A percentile compares a stretch with the other conserved stretches of the same genome.
Evolutionary conservation across 2,888 invertebrate species (phyloP).

Genomic region (Ophion costatus): DNA sequence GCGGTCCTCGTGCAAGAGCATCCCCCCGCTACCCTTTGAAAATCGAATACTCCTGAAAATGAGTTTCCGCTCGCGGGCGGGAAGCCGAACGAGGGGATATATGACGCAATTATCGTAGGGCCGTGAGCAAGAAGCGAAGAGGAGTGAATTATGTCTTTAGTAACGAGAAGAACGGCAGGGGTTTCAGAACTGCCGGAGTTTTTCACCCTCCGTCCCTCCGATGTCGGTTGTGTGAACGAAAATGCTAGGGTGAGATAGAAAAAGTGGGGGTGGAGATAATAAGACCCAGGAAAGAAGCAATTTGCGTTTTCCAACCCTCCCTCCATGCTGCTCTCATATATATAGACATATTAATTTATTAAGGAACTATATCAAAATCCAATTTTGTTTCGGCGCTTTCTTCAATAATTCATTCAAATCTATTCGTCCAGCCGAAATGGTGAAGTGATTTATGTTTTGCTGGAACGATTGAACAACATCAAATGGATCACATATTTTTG

Average conservation of each 20-base stretch:
- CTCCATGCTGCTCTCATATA: slow-evolving; percentile 1
- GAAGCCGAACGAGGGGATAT: neutral
- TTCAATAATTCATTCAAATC: no score
- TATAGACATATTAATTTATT: neutral
- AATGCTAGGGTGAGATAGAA: neutral
- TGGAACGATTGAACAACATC: neutral
- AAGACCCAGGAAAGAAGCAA: slow-evolving; percentile 39
- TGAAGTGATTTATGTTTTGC: neutral
- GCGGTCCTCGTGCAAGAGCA: neutral
- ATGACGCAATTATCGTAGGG: slow-evolving; percentile 45
- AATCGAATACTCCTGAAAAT: slow-evolving; percentile 48
- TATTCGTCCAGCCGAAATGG: no score
- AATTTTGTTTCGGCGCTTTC: no score
- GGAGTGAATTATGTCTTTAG: slow-evolving; percentile 31
- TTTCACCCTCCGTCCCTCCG: slow-evolving; percentile 1
- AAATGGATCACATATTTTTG: neutral
- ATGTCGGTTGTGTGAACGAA: neutral
- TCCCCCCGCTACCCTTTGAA: slow-evolving; percentile 8
- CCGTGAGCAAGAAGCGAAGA: slow-evolving; percentile 26
- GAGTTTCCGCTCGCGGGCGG: slow-evolving; percentile 44
- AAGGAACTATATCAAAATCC: no score
- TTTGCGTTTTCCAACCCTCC: slow-evolving; percentile 35
- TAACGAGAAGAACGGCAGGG: slow-evolving; percentile 3
- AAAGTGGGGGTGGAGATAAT: neutral
- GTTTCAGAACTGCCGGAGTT: slow-evolving; percentile 18